phyloP scores from a whole-genome alignment of 2,797 vertebrate species.

The Crocodylus rhombifer region DNA sequence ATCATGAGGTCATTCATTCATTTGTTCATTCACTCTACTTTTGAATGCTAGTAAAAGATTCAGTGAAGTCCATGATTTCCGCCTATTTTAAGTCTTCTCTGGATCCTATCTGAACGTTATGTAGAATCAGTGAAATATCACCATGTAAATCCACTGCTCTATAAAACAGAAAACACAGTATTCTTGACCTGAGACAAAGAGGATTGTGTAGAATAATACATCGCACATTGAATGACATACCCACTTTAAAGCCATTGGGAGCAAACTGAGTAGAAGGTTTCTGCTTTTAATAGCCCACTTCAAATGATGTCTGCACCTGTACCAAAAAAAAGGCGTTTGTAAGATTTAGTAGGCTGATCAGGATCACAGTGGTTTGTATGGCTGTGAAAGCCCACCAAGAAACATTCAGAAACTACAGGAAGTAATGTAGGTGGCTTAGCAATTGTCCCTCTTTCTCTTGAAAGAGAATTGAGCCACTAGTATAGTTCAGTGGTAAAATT shows the following conservation, averaged over 20 bases:
- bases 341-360: not conserved
- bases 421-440: not conserved
- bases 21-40: not conserved
- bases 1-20: not conserved
- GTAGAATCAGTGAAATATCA: not conserved
- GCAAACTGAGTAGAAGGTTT: not conserved
- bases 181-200: not conserved
- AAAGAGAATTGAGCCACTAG: not conserved
- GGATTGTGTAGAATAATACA: not conserved
- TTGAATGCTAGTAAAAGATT: not conserved
- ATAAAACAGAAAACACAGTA: not conserved
- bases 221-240: not conserved
- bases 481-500: not conserved
- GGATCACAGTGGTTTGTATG: not conserved
- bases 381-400: not conserved
- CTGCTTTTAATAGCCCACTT: constrained; percentile 1
- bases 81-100: not conserved
- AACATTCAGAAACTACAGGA: not conserved
- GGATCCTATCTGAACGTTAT: not conserved
- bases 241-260: not conserved
- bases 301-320: not conserved
- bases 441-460: not conserved
- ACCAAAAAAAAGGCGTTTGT: not conserved
- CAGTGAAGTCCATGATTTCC: constrained; percentile 24
- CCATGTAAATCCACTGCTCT: not conserved